These are phyloP conservation scores for Nemurella pictetii DNA, from an alignment of 2,888 invertebrate genomes.

Conservation along the genomic window DNA sequence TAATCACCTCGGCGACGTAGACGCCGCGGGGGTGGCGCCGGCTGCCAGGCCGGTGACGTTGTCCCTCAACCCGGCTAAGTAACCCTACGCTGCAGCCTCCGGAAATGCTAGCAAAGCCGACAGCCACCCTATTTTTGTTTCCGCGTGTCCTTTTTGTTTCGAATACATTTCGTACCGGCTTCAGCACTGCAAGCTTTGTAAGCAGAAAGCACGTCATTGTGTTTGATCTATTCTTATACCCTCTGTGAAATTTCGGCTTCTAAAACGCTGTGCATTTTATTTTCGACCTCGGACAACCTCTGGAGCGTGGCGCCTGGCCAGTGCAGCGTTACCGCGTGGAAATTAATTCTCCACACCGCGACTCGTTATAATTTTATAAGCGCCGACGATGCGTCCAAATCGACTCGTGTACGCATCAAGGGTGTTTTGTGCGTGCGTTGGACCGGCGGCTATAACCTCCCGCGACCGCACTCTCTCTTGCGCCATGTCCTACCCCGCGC, in stretches of 20 bases:
- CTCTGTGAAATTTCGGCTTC: not conserved
- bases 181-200: not conserved
- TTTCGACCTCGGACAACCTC: not conserved
- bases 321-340: not conserved
- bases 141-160: not conserved
- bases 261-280: not conserved
- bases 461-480: not conserved
- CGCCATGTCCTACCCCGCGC: too few species aligned
- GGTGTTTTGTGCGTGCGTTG: not conserved
- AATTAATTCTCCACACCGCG: not conserved
- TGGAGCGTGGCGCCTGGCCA: not conserved
- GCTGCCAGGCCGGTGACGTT: not conserved
- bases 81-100: too few species aligned
- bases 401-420: too few species aligned
- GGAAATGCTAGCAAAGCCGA: too few species aligned
- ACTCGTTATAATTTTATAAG: not conserved
- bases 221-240: not conserved
- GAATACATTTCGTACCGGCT: not conserved
- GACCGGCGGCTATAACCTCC: not conserved
- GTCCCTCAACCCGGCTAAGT: too few species aligned
- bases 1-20: not conserved
- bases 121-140: not conserved
- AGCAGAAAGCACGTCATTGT: not conserved
- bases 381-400: too few species aligned
- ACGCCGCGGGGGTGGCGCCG: not conserved